Evolutionary conservation across 2,797 vertebrate species (phyloP).

Genomic region (Pempheris klunzingeri): DNA sequence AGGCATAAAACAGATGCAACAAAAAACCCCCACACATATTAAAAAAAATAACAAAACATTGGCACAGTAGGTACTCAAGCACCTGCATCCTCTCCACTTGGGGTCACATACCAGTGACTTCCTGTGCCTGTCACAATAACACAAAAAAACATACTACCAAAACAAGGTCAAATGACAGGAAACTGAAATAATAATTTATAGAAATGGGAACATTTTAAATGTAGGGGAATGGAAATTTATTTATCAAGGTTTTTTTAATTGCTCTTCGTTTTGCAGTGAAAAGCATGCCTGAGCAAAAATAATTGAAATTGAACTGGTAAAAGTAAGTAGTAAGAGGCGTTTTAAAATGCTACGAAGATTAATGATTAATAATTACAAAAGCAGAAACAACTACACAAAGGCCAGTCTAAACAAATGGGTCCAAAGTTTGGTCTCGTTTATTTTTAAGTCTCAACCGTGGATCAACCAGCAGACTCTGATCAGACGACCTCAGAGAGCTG

Average conservation of each 20-base stretch:
- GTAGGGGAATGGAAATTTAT: background rate
- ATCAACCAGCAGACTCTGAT: no score
- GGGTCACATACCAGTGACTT: constrained; percentile 71
- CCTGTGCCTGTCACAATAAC: constrained; percentile 56
- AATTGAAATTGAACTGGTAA: background rate
- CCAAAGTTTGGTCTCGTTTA: no score
- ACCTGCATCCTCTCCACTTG: constrained; percentile 71
- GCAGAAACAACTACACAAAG: no score
- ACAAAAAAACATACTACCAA: constrained; percentile 10
- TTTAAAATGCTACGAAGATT: no score
- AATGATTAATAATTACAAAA: no score
- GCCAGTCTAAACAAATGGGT: no score
- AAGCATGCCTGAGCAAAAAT: background rate
- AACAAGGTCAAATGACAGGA: constrained; percentile 6
- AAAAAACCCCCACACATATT: background rate
- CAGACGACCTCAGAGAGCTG: no score
- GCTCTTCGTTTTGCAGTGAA: background rate
- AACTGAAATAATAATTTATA: background rate
- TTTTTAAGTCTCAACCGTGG: no score
- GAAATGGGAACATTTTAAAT: constrained; percentile 1
- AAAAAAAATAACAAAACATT: background rate
- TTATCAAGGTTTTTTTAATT: background rate
- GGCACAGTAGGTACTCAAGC: constrained; percentile 45
- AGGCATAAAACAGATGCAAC: background rate
- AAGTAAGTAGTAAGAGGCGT: no score